Conservation (phyloP, 2,113 vertebrate genomes). For the Mobula hypostoma region DNA sequence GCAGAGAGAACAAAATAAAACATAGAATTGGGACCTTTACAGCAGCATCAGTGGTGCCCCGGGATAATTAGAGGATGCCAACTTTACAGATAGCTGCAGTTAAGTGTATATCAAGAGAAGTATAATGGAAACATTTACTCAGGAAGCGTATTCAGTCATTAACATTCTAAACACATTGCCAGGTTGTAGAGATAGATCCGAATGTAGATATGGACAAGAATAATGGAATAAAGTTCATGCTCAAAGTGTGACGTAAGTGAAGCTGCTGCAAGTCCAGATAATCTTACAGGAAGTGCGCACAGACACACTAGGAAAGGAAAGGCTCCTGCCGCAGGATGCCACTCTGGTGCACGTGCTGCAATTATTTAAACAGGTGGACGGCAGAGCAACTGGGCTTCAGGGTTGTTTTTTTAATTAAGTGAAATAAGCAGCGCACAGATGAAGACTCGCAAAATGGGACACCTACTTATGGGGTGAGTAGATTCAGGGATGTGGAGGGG, state of each 20-base stretch:
- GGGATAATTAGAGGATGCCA: not conserved
- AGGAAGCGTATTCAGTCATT: not conserved
- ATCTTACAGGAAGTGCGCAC: not conserved
- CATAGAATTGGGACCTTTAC: not conserved
- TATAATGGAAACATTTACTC: not conserved
- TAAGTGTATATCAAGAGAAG: not conserved
- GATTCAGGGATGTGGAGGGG: not conserved
- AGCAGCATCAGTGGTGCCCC: not conserved
- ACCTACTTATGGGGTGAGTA: not conserved
- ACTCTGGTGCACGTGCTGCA: not conserved
- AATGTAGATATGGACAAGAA: not conserved
- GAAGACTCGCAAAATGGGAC: not conserved
- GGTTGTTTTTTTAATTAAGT: too few species aligned
- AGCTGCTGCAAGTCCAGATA: not conserved
- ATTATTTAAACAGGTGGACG: not conserved
- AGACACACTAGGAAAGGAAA: not conserved
- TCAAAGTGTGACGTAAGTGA: not conserved
- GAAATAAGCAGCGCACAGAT: too few species aligned
- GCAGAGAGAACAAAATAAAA: not conserved
- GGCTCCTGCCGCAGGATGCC: not conserved
- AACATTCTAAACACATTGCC: not conserved
- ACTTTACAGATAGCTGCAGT: not conserved
- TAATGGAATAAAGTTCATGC: not conserved
- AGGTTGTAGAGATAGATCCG: not conserved
- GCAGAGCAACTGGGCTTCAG: not conserved